Percentiles rank a stretch among this genome's conserved stretches.
phyloP scores from a whole-genome alignment of 2,888 invertebrate species.

The Hyposoter dolosus region DNA sequence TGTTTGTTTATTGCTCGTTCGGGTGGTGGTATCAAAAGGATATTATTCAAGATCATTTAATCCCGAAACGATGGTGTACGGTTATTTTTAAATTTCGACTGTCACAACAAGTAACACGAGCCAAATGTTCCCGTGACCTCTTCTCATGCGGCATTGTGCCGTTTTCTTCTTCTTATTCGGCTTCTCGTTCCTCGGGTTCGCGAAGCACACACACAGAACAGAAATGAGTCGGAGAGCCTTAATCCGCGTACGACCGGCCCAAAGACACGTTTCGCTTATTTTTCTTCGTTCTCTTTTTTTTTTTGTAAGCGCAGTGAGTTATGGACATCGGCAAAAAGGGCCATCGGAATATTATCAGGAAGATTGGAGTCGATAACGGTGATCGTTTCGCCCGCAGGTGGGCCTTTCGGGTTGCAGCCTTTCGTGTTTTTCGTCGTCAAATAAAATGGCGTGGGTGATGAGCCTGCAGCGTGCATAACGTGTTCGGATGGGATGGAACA shows the following conservation, averaged over 20 bases:
- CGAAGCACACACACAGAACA: neutral
- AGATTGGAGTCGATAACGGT: conserved; percentile 59
- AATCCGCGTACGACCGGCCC: conserved; percentile 40
- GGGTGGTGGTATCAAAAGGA: neutral
- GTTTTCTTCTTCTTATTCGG: conserved; percentile 11
- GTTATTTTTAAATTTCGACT: conserved; percentile 18
- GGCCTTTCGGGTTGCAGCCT: conserved; percentile 33
- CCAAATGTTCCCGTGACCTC: conserved; percentile 38
- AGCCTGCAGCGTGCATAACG: conserved; percentile 27
- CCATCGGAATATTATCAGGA: conserved; percentile 55
- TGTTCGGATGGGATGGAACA: neutral
- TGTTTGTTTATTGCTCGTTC: neutral
- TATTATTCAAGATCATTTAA: neutral
- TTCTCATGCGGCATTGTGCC: conserved; percentile 21
- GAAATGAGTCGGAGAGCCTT: conserved; percentile 45
- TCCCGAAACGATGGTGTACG: neutral
- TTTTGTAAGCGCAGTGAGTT: conserved; percentile 33
- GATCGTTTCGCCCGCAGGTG: conserved; percentile 49
- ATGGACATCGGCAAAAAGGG: conserved; percentile 47
- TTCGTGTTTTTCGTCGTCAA: conserved; percentile 18
- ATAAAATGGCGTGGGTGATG: conserved; percentile 44
- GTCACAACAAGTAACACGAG: conserved; percentile 35
- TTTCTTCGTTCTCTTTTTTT: conserved; percentile 16
- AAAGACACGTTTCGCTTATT: conserved; percentile 19
- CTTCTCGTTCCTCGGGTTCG: conserved; percentile 15